phyloP scores from a whole-genome alignment of 2,113 vertebrate genomes.

The Litocranius walleri region DNA sequence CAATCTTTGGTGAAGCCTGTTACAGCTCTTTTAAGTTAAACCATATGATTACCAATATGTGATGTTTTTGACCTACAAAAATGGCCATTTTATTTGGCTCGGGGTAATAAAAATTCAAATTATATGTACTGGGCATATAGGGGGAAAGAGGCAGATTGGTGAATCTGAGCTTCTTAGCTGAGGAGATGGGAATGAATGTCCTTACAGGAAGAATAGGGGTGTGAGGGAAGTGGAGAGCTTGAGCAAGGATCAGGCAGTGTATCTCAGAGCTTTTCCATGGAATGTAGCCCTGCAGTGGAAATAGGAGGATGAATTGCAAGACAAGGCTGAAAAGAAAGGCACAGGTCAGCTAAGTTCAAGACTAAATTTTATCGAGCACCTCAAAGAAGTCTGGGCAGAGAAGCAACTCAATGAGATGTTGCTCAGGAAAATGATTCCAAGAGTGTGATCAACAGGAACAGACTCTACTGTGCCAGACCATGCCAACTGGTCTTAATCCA shows the following conservation, averaged over 20 bases:
- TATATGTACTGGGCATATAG: not conserved
- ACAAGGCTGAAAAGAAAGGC: not conserved
- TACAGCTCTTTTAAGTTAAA: not conserved
- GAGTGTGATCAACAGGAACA: not conserved
- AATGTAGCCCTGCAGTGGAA: not conserved
- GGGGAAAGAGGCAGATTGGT: not conserved
- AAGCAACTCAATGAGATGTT: not conserved
- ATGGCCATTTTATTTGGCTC: not conserved
- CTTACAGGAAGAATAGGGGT: not conserved
- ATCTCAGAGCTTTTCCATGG: not conserved
- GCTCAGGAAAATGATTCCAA: not conserved
- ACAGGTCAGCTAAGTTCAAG: not conserved
- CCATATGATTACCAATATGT: not conserved
- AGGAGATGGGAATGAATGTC: not conserved
- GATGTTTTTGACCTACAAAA: not conserved
- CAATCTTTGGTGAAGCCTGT: not conserved
- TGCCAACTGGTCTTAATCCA: not conserved
- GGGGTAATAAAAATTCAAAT: not conserved
- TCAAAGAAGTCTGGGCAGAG: not conserved
- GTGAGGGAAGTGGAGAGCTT: not conserved
- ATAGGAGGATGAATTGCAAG: not conserved
- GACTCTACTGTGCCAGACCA: not conserved
- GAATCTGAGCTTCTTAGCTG: not conserved
- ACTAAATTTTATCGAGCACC: not conserved
- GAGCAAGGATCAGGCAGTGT: not conserved